phyloP scores from a whole-genome alignment of 2,888 invertebrate species.

The Venusia cambrica region DNA sequence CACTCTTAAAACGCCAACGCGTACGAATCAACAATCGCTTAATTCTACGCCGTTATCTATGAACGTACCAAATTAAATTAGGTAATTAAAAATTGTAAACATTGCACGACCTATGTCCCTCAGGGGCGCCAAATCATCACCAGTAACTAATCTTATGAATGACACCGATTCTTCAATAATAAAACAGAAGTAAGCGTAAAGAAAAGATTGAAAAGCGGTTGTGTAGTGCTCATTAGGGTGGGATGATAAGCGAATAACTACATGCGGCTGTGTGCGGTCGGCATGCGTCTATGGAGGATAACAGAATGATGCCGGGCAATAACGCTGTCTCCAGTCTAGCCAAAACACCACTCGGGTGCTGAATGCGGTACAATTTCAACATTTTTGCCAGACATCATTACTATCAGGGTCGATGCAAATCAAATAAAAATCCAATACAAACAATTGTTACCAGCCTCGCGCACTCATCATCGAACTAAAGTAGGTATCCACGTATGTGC shows the following conservation, averaged over 20 bases:
- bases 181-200: conserved; percentile 51
- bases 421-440: conserved; percentile 21
- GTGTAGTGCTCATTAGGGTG: conserved; percentile 57
- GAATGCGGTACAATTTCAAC: conserved; percentile 6
- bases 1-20: conserved; percentile 22
- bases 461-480: conserved; percentile 8
- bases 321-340: neutral
- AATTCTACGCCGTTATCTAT: conserved; percentile 19
- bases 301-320: conserved; percentile 34
- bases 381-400: conserved; percentile 25
- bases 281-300: conserved; percentile 39
- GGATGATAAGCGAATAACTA: conserved; percentile 53
- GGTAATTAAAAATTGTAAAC: conserved; percentile 26
- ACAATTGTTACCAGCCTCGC: conserved; percentile 18
- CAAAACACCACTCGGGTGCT: neutral
- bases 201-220: conserved; percentile 53
- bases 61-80: conserved; percentile 25
- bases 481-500: conserved; percentile 11
- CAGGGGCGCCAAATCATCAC: conserved; percentile 75
- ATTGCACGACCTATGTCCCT: conserved; percentile 64
- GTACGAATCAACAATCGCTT: conserved; percentile 20
- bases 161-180: conserved; percentile 72
- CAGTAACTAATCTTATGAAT: conserved; percentile 47
- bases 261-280: conserved; percentile 47
- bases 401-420: conserved; percentile 27